These are phyloP conservation scores for Hirtodrosophila confusa DNA, from an alignment of 2,888 invertebrate genomes.

Conservation along the genomic window DNA sequence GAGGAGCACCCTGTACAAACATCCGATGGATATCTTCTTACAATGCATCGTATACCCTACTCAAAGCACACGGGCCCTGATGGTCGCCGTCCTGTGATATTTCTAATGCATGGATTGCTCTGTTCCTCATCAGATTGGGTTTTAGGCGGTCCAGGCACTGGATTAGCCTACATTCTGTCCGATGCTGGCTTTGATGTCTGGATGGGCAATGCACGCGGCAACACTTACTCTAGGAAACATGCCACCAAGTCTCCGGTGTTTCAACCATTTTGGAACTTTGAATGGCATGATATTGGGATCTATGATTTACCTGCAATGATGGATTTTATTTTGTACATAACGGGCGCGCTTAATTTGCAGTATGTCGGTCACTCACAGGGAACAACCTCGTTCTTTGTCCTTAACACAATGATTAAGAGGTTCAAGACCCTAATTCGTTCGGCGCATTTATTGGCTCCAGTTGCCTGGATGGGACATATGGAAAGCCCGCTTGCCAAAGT, in stretches of 20 bases:
- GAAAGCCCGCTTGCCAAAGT: conserved; percentile 85
- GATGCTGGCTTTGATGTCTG: conserved; percentile 80
- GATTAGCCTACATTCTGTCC: conserved; percentile 70
- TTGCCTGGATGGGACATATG: conserved; percentile 75
- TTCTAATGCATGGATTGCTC: conserved; percentile 78
- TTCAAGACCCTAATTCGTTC: conserved; percentile 71
- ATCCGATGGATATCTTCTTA: conserved; percentile 77
- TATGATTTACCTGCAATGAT: conserved; percentile 79
- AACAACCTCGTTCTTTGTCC: conserved; percentile 71
- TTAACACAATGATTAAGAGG: conserved; percentile 55
- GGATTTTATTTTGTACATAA: conserved; percentile 60
- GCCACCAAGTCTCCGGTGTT: conserved; percentile 54
- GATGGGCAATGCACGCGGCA: conserved; percentile 80
- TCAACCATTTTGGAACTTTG: conserved; percentile 75
- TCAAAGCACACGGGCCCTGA: conserved; percentile 49
- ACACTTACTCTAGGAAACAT: conserved; percentile 75
- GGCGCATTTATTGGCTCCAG: conserved; percentile 75
- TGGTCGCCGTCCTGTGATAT: conserved; percentile 61
- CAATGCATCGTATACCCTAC: conserved; percentile 79
- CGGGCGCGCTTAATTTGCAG: conserved; percentile 50
- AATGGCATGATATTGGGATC: conserved; percentile 78
- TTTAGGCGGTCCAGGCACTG: conserved; percentile 61
- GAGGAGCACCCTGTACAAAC: conserved; percentile 86
- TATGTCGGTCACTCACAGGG: conserved; percentile 79
- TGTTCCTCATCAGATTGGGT: conserved; percentile 80